phyloP scores from a whole-genome alignment of 2,113 vertebrate genomes.

The Sigmodon hispidus region DNA sequence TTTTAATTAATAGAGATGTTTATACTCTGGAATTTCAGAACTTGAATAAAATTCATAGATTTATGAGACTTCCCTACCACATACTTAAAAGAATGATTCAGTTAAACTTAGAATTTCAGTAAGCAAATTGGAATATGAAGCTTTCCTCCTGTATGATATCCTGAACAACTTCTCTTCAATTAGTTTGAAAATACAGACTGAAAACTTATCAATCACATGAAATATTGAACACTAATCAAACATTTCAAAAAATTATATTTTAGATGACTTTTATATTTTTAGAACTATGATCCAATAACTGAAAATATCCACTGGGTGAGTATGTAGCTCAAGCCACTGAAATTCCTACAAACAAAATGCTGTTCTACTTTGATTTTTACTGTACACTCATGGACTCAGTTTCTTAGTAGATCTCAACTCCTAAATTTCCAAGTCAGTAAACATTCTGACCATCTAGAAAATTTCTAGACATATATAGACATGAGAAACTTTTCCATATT shows the following conservation, averaged over 20 bases:
- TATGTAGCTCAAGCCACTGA: not conserved
- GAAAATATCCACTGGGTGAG: not conserved
- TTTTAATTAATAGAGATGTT: conserved; percentile 77
- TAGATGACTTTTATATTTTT: conserved; percentile 9
- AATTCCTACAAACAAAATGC: not conserved
- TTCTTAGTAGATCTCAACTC: not conserved
- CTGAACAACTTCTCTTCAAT: not conserved
- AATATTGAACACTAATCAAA: conserved; percentile 38
- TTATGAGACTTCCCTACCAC: not conserved
- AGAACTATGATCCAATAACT: conserved; percentile 6
- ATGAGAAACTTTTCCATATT: not conserved
- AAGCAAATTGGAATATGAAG: conserved; percentile 2
- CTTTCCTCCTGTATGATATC: not conserved
- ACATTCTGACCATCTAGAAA: not conserved
- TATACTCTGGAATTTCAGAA: conserved; percentile 63
- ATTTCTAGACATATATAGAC: not conserved
- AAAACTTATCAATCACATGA: not conserved
- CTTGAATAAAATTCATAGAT: conserved; percentile 25
- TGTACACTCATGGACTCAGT: not conserved
- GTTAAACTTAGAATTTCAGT: conserved; percentile 55
- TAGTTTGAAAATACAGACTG: not conserved
- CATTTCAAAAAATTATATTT: conserved; percentile 43
- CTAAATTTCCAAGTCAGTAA: not conserved
- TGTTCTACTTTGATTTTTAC: not conserved
- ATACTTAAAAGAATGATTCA: conserved; percentile 23